phyloP scores from a whole-genome alignment of 2,797 vertebrate species.

The Spheniscus humboldti region DNA sequence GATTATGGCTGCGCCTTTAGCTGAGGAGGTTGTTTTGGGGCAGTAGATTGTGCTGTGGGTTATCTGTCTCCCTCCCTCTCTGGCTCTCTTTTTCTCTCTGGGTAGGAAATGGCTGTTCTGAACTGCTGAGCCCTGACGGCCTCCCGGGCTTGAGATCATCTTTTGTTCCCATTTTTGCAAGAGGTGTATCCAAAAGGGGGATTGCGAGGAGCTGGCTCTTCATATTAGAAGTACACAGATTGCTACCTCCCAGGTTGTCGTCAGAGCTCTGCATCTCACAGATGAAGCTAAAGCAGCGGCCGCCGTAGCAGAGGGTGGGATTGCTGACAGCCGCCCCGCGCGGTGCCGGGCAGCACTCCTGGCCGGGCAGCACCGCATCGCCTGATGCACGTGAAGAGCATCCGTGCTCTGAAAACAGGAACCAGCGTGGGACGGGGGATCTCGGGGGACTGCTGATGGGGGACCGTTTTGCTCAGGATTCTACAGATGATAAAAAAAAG shows the following conservation, averaged over 20 bases:
- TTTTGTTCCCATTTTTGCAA: constrained; percentile 29
- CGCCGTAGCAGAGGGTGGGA: background rate
- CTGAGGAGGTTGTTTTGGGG: constrained; percentile 54
- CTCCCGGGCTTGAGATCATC: background rate
- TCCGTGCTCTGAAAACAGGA: background rate
- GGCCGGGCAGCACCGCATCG: background rate
- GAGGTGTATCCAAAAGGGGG: background rate
- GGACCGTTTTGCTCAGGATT: background rate
- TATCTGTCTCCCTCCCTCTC: background rate
- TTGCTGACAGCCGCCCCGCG: accelerated
- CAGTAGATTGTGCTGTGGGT: constrained; percentile 51
- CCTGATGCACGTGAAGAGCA: background rate
- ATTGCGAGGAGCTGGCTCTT: background rate
- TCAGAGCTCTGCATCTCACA: background rate
- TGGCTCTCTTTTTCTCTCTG: background rate
- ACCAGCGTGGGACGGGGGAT: accelerated
- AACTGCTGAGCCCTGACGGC: background rate
- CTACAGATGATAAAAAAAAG: background rate
- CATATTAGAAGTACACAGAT: background rate
- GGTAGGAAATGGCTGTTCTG: constrained; percentile 46
- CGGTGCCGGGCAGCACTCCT: background rate
- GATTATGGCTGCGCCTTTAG: constrained; percentile 47
- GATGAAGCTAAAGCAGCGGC: background rate
- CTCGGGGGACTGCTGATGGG: background rate
- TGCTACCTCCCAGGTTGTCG: background rate